Evolutionary conservation across 2,888 invertebrate genomes (phyloP).

Genomic region (Hypomecis atomaria): DNA sequence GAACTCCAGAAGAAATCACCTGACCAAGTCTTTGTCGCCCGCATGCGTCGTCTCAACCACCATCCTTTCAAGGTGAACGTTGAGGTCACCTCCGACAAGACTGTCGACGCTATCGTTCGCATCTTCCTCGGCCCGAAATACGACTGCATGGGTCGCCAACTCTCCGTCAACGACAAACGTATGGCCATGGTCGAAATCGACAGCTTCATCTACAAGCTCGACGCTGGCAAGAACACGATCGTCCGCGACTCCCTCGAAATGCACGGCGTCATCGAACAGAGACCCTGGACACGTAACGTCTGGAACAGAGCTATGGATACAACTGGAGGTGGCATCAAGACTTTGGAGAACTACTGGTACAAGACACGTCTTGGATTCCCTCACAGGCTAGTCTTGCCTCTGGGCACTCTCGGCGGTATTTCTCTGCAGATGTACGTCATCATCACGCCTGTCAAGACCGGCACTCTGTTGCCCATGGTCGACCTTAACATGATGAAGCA

Average conservation of each 20-base stretch:
- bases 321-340: conserved; percentile 78
- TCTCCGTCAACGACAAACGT: conserved; percentile 78
- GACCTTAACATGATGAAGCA: conserved; percentile 78
- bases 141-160: conserved; percentile 85
- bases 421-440: conserved; percentile 87
- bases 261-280: conserved; percentile 86
- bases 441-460: conserved; percentile 82
- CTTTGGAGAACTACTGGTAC: conserved; percentile 83
- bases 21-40: conserved; percentile 80
- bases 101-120: conserved; percentile 86
- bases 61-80: conserved; percentile 86
- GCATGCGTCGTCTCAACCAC: conserved; percentile 87
- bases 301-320: conserved; percentile 55
- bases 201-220: conserved; percentile 85
- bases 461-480: conserved; percentile 71
- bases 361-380: conserved; percentile 86
- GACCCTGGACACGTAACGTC: conserved; percentile 71
- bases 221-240: conserved; percentile 88
- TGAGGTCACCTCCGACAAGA: conserved; percentile 83
- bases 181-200: conserved; percentile 77
- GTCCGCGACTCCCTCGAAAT: conserved; percentile 88
- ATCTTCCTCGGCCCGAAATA: conserved; percentile 89
- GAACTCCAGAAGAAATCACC: conserved; percentile 79
- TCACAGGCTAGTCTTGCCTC: conserved; percentile 88
- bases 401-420: conserved; percentile 87